Conservation (phyloP, 2,888 invertebrate genomes). For the Napeogenes sylphis region DNA sequence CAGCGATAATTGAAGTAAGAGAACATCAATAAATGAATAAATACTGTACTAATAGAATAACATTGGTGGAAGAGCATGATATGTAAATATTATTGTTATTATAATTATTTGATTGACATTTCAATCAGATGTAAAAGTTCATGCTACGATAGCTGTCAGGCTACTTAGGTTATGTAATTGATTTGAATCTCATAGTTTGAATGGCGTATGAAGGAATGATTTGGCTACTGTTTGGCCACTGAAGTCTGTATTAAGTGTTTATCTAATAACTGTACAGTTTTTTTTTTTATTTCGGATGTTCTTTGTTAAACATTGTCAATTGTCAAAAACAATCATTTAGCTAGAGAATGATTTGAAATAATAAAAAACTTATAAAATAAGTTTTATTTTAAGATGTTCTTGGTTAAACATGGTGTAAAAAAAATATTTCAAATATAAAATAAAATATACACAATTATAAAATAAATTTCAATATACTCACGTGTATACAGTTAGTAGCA, state of each 20-base stretch:
- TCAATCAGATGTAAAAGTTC: constrained; percentile 17
- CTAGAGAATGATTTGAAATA: too few relatives aligned
- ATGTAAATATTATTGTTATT: constrained; percentile 2
- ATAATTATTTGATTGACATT: constrained; percentile 18
- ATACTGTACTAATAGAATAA: too few relatives aligned
- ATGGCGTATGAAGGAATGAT: constrained; percentile 6
- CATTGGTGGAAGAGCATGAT: not conserved
- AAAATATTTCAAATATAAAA: too few relatives aligned
- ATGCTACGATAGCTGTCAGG: constrained; percentile 6
- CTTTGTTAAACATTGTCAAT: not conserved
- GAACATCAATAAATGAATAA: too few relatives aligned
- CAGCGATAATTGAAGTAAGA: too few relatives aligned
- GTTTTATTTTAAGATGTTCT: too few relatives aligned
- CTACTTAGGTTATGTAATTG: constrained; percentile 14
- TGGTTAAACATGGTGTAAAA: too few relatives aligned
- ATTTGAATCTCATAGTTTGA: constrained; percentile 10
- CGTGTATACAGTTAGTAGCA: constrained; percentile 84
- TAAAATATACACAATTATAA: too few relatives aligned
- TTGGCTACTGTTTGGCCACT: constrained; percentile 11
- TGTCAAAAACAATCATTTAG: too few relatives aligned
- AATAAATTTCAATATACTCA: constrained; percentile 71
- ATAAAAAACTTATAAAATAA: too few relatives aligned
- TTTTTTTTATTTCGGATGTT: constrained; percentile 10
- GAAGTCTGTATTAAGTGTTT: constrained; percentile 5
- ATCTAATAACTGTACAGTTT: constrained; percentile 3